Conservation (phyloP, 1,140 invertebrate genomes). For the Metopolophium dirhodum region DNA sequence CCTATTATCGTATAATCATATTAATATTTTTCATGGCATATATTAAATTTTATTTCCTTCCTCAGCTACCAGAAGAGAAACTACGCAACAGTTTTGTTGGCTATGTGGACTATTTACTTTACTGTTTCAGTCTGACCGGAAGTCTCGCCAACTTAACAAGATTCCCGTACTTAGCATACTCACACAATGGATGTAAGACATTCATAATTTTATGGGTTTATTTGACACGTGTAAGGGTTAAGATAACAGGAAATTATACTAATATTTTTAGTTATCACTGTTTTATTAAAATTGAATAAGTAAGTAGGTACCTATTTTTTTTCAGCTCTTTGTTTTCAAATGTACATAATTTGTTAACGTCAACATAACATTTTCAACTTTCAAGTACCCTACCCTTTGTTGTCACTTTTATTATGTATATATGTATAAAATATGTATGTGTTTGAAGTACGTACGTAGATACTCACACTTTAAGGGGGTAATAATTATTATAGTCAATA, state of each 20-base stretch:
- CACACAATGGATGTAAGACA: slow-evolving; percentile 43
- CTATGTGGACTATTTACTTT: slow-evolving; percentile 25
- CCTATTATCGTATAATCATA: not conserved
- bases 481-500: too few species aligned
- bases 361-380: too few species aligned
- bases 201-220: not conserved
- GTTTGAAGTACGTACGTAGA: not conserved
- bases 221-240: not conserved
- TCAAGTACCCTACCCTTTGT: too few species aligned
- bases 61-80: slow-evolving; percentile 13
- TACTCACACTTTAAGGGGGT: too few species aligned
- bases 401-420: not conserved
- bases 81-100: not conserved
- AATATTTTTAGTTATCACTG: too few species aligned
- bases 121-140: slow-evolving; percentile 24
- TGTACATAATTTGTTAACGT: too few species aligned
- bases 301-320: not conserved
- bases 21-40: not conserved
- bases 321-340: too few species aligned
- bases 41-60: not conserved
- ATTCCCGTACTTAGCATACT: slow-evolving; percentile 34
- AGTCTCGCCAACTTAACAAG: slow-evolving; percentile 32
- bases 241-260: too few species aligned
- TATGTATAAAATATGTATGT: too few species aligned
- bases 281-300: too few species aligned